These are phyloP conservation scores for Pollenia labialis DNA, from an alignment of 2,888 invertebrate genomes.

Conservation along the genomic window DNA sequence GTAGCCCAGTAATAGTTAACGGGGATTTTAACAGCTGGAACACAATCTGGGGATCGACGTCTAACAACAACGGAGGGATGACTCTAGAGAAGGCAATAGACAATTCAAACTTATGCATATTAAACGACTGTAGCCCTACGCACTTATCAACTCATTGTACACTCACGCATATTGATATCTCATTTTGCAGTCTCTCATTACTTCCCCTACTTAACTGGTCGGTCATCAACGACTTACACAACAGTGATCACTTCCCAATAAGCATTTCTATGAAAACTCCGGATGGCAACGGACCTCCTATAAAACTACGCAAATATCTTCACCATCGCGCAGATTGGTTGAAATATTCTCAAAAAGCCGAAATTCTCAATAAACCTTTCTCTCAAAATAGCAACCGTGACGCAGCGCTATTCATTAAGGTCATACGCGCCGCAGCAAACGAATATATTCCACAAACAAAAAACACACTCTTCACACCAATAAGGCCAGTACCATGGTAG, in stretches of 20 bases:
- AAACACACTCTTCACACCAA: background rate
- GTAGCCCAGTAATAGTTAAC: too few relatives aligned
- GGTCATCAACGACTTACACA: background rate
- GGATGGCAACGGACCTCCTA: background rate
- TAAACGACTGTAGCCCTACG: constrained; percentile 15
- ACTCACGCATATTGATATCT: constrained; percentile 25
- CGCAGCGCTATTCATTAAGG: constrained; percentile 14
- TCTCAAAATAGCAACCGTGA: constrained; percentile 24
- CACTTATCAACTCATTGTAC: constrained; percentile 21
- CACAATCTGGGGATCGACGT: too few relatives aligned
- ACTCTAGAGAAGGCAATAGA: constrained; percentile 6
- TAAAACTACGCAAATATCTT: background rate
- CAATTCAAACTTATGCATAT: background rate
- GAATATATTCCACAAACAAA: constrained; percentile 37
- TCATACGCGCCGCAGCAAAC: constrained; percentile 7
- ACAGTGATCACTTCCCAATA: constrained; percentile 25
- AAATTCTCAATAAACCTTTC: constrained; percentile 18
- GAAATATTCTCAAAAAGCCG: background rate
- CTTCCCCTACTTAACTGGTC: background rate
- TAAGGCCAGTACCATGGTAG: constrained; percentile 20
- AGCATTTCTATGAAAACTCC: background rate
- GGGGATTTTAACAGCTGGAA: too few relatives aligned
- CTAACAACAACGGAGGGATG: background rate
- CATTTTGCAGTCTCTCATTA: constrained; percentile 8
- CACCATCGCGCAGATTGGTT: background rate